phyloP scores from a whole-genome alignment of 2,113 vertebrate species.

The Cryptoleucopteryx plumbea region DNA sequence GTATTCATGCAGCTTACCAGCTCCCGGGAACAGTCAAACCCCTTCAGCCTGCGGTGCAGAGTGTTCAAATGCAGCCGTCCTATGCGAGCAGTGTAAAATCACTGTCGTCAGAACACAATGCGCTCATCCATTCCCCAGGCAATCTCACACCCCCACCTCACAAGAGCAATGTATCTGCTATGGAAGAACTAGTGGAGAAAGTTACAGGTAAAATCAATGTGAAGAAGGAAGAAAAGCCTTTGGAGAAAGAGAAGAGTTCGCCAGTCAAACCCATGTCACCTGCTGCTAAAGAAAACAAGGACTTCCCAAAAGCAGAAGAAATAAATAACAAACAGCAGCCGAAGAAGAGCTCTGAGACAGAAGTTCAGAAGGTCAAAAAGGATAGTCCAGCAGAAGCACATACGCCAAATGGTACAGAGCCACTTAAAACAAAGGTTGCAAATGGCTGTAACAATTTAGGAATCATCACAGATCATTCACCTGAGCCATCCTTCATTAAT shows the following conservation, averaged over 20 bases:
- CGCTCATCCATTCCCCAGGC: conserved; percentile 84
- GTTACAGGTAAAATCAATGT: conserved; percentile 88
- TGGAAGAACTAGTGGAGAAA: conserved; percentile 98
- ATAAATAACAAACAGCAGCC: conserved; percentile 65
- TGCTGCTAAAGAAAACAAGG: conserved; percentile 83
- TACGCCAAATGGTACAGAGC: conserved; percentile 83
- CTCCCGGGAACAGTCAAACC: conserved; percentile 88
- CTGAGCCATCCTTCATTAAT: conserved; percentile 92
- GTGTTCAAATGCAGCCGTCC: conserved; percentile 87
- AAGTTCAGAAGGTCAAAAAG: conserved; percentile 83
- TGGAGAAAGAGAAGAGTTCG: conserved; percentile 77
- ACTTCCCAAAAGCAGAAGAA: conserved; percentile 78
- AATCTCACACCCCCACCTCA: conserved; percentile 88
- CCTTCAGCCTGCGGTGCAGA: conserved; percentile 81
- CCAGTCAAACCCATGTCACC: conserved; percentile 78
- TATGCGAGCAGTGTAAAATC: conserved; percentile 82
- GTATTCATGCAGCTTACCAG: conserved; percentile 98
- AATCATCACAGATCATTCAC: conserved; percentile 94
- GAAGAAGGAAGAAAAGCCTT: conserved; percentile 85
- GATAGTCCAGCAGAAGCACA: conserved; percentile 78
- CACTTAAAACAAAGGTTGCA: conserved; percentile 81
- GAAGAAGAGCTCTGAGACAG: conserved; percentile 77
- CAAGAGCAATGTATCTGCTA: conserved; percentile 93
- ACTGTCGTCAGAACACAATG: conserved; percentile 78
- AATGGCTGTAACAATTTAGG: conserved; percentile 90